These are phyloP conservation scores for Albula goreensis DNA, from an alignment of 2,113 vertebrate genomes.

Conservation along the genomic window DNA sequence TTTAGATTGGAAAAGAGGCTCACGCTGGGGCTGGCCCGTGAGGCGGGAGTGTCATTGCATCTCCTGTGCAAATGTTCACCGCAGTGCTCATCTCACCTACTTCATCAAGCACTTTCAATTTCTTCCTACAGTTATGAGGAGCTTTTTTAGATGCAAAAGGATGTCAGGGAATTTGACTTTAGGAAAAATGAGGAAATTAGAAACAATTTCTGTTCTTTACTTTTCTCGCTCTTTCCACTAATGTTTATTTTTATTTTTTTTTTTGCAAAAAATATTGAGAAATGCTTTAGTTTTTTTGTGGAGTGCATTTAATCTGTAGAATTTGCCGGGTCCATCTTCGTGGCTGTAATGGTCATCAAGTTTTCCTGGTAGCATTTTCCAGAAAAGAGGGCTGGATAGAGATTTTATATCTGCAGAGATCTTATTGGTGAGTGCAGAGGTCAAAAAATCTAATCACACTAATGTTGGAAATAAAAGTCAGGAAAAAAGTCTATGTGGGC, in stretches of 20 bases:
- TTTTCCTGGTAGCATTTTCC: background rate
- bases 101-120: background rate
- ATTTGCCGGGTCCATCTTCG: no score
- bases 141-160: no score
- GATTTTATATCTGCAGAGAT: conserved; percentile 34
- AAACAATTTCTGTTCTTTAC: background rate
- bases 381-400: conserved; percentile 1
- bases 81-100: background rate
- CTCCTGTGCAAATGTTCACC: background rate
- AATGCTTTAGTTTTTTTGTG: no score
- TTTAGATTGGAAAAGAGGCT: conserved; percentile 14
- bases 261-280: no score
- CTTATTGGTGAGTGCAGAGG: conserved; percentile 42
- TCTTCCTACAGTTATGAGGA: no score
- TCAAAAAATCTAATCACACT: conserved; percentile 60
- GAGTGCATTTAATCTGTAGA: no score
- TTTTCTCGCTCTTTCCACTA: background rate
- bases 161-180: no score
- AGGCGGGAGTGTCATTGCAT: background rate
- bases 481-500: conserved; percentile 31
- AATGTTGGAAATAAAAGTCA: conserved; percentile 48
- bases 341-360: no score
- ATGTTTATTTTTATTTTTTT: background rate
- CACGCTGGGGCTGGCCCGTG: background rate
- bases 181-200: background rate